A percentile compares a stretch with the other conserved stretches of the same genome.
These are phyloP conservation scores for Apus apus DNA, from an alignment of 2,113 vertebrate genomes.

Conservation along the genomic window DNA sequence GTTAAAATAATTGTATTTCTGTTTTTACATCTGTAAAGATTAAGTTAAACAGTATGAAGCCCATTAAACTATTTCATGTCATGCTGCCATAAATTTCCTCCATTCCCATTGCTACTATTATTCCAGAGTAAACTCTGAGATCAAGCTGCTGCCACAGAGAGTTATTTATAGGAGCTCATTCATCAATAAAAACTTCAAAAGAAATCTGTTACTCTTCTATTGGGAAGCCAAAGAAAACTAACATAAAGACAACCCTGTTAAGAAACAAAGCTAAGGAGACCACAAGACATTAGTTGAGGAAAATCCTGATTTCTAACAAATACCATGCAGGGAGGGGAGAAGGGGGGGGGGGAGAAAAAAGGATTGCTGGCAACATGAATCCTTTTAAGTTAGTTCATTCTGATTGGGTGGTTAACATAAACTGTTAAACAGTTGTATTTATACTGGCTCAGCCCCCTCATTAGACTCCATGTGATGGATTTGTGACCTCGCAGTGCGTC, in stretches of 20 bases:
- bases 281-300: conserved; percentile 54
- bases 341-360: neutral
- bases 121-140: conserved; percentile 72
- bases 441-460: conserved; percentile 50
- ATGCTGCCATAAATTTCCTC: conserved; percentile 67
- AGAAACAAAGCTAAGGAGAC: conserved; percentile 71
- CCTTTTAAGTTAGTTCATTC: conserved; percentile 30
- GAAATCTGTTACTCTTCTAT: conserved; percentile 77
- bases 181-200: conserved; percentile 85
- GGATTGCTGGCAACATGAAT: conserved; percentile 34
- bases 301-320: conserved; percentile 75
- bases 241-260: conserved; percentile 71
- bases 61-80: conserved; percentile 74
- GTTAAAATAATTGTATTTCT: conserved; percentile 79
- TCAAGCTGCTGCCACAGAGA: conserved; percentile 71
- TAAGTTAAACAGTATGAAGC: conserved; percentile 77
- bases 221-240: conserved; percentile 79
- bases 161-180: conserved; percentile 83
- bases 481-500: conserved; percentile 12
- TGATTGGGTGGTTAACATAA: conserved; percentile 64
- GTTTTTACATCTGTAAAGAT: conserved; percentile 83
- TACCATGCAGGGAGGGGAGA: conserved; percentile 21
- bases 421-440: conserved; percentile 69
- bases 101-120: conserved; percentile 73
- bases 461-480: conserved; percentile 47